Percentiles rank a stretch among this genome's conserved stretches.
Conservation (phyloP, 2,113 vertebrate genomes). For the Scartelaos histophorus region DNA sequence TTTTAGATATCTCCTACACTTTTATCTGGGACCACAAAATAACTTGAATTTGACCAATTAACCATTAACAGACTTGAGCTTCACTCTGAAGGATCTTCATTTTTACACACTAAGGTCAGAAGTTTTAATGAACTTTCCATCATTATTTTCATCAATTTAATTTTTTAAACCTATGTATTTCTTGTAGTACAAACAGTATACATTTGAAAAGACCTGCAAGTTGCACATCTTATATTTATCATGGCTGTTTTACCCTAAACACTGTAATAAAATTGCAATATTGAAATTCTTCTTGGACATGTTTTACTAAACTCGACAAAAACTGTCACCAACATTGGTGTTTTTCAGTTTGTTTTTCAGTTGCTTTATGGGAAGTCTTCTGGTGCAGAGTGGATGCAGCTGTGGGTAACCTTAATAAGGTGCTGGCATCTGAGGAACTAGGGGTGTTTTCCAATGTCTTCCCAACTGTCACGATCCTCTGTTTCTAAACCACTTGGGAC, state of each 20-base stretch:
- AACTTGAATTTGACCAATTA: constrained; percentile 10
- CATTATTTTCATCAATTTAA: constrained; percentile 4
- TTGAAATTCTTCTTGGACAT: neutral
- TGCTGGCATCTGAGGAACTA: neutral
- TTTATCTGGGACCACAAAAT: constrained; percentile 37
- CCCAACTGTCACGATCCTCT: no score
- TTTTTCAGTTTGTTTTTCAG: neutral
- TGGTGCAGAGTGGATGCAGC: neutral
- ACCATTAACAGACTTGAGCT: neutral
- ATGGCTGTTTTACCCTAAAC: constrained; percentile 57
- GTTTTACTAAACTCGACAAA: neutral
- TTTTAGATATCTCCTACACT: neutral
- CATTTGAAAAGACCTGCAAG: constrained; percentile 34
- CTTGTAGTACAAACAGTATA: constrained; percentile 39
- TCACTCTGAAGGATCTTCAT: constrained; percentile 7
- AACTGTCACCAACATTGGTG: neutral
- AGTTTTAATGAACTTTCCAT: constrained; percentile 26
- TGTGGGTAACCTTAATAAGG: neutral
- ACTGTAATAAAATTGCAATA: constrained; percentile 61
- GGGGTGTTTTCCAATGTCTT: no score
- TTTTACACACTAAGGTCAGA: constrained; percentile 1
- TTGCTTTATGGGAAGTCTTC: neutral
- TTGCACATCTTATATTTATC: constrained; percentile 55
- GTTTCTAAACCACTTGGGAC: no score
- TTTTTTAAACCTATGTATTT: constrained; percentile 4